Base-by-base conservation (phyloP, 2,888 invertebrate genomes). In the Parnassius smintheus region DNA sequence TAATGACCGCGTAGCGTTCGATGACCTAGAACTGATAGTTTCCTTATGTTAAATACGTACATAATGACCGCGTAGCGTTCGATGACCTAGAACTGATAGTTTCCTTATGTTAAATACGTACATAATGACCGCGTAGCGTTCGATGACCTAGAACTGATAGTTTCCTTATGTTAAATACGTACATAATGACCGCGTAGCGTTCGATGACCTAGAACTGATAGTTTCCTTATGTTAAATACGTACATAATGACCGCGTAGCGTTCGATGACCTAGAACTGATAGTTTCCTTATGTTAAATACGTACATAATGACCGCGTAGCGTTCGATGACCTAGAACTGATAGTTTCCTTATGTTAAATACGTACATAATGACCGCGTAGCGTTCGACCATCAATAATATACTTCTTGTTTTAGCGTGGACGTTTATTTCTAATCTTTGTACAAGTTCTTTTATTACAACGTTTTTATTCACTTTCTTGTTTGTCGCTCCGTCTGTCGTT, bases 21-120 rank as follows among this genome's bases (percentile, higher is more conserved):
- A 13, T 59, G 62, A 62, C 58, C 62, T 62, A 54, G 41, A 59
- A 50, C 25, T 9, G 42, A 63, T 55, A 55, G 55, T 50, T 59
- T 58, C 62, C 50, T 50, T 41, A 49, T 49, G 12, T 49, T 13
- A 49, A 49, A 8, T 49, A 44, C 13, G 13, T 49, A 1, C 49
- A 12, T 46, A 35, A 35, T 35, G 35, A 35, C 35, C 35, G 7
- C 35, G 35, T n/a, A n/a, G n/a, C n/a, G n/a, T n/a, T n/a, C 50
- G 54, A 13, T 59, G 62, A 62, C 58, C 62, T 62, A 54, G 41
- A 59, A 50, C 25, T 9, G 42, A 63, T 55, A 55, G 55, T 50
- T 59, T 58, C 62, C 50, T 50, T 41, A 49, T 49, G 12, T 49
- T 13, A 49, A 49, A 8, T 49, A 44, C 13, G 13, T 49, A 1